Evolutionary conservation across 1,140 invertebrate genomes (phyloP), one percentile per base, ranked within the genome.

Genomic region (Panagrolaimus sp.): DNA sequence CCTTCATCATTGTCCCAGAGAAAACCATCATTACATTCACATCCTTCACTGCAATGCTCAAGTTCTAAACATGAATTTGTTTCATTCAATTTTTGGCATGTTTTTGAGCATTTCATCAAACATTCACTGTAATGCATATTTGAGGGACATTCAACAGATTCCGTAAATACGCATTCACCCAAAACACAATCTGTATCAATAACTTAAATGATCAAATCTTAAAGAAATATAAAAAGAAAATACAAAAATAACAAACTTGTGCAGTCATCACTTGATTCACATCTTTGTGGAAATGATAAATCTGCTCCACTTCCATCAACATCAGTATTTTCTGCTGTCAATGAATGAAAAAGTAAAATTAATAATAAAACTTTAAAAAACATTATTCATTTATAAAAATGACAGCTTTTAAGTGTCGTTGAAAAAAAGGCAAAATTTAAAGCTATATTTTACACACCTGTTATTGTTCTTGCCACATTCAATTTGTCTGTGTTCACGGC

Each of bases 51-150:
- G 52, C 52, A 58, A 28, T 26, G 28, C 4, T 21, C 52, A 58
- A 26, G 52, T 6, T 58, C 52, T 26, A 21, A n/a, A 28, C 52
- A 58, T 5, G 52, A 26, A 2, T 12, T 21, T 21, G 52, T 58
- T 10, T 21, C 21, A 21, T 58, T 58, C 12, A 28, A 4, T 21
- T 21, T 26, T 58, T 58, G 52, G 28, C 52, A 58, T 8, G 52
- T 21, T 58, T 58, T 58, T 8, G 52, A 21, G n/a, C 52, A 58
- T 4, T 28, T 21, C 10, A 26, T 58, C 17, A 58, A 21, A 58
- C 52, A 58, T 58, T 58, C 52, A 28, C 21, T 28, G n/a, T 58
- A 58, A 58, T 58, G 52, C 52, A 58, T 58, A 21, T 58, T 26
- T 58, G 21, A 2, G 17, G 52, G 52, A 28, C 52, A 58, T 58